Conservation (phyloP, 2,888 invertebrate genomes). For the Zootermopsis nevadensis region DNA sequence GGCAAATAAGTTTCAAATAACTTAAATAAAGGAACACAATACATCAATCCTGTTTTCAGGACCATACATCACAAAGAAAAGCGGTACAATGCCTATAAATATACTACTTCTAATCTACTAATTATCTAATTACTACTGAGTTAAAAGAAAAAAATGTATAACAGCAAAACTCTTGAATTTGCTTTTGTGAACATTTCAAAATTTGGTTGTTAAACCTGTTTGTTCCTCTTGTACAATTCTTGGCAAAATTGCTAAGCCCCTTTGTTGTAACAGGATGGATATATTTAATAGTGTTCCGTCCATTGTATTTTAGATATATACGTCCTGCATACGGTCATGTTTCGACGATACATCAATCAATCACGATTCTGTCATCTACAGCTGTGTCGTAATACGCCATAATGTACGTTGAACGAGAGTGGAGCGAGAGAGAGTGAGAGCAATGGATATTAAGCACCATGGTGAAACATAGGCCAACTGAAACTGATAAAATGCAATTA, state of each 20-base stretch:
- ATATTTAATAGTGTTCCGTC: constrained; percentile 33
- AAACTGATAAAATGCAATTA: too few species aligned
- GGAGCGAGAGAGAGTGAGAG: too few species aligned
- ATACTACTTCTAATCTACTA: neutral
- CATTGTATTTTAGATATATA: neutral
- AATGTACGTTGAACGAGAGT: too few species aligned
- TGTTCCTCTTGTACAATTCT: constrained; percentile 26
- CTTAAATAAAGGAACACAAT: neutral
- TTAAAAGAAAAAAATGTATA: neutral
- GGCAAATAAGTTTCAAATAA: too few species aligned
- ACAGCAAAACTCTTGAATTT: neutral
- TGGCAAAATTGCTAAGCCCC: constrained; percentile 21
- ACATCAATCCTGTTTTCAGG: neutral
- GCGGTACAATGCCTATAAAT: neutral
- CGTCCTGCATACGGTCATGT: constrained; percentile 14
- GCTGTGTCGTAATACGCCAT: neutral
- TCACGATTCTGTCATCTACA: neutral
- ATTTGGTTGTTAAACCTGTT: constrained; percentile 23
- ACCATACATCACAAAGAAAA: neutral
- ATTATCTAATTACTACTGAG: neutral
- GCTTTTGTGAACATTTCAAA: neutral
- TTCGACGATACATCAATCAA: constrained; percentile 10
- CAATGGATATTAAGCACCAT: too few species aligned
- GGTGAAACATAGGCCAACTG: too few species aligned
- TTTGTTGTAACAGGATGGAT: constrained; percentile 13